phyloP scores from a whole-genome alignment of 2,888 invertebrate species.

The Dynastes grantii region DNA sequence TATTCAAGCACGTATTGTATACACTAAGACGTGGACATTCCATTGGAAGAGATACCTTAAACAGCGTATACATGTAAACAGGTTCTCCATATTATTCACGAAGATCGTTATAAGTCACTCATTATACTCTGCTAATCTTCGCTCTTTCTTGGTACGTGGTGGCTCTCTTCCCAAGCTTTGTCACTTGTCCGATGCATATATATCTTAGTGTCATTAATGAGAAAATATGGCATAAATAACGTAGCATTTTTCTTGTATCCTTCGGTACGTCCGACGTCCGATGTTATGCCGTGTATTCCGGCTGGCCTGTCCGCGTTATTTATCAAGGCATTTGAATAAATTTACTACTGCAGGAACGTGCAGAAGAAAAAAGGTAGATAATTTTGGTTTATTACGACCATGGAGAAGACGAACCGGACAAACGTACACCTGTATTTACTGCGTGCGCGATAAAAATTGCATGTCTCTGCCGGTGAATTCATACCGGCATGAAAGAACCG shows the following conservation, averaged over 20 bases:
- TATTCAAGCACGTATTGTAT: constrained; percentile 2
- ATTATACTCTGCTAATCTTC: constrained; percentile 60
- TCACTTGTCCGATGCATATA: constrained; percentile 59
- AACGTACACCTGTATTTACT: constrained; percentile 43
- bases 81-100: constrained; percentile 60
- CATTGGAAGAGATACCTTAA: constrained; percentile 36
- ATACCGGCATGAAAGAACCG: constrained; percentile 18
- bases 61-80: constrained; percentile 53
- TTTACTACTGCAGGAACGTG: constrained; percentile 51
- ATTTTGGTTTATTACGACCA: constrained; percentile 53
- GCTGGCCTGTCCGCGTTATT: constrained; percentile 47
- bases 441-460: constrained; percentile 43
- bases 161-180: constrained; percentile 60
- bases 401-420: constrained; percentile 39
- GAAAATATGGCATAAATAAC: constrained; percentile 62
- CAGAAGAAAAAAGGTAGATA: constrained; percentile 51
- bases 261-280: constrained; percentile 47
- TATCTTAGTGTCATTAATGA: constrained; percentile 61
- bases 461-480: constrained; percentile 31
- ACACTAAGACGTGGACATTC: constrained; percentile 34
- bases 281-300: constrained; percentile 51
- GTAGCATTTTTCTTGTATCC: constrained; percentile 51
- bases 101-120: constrained; percentile 61
- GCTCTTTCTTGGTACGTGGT: constrained; percentile 54
- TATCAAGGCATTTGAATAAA: constrained; percentile 55